Evolutionary conservation across 2,113 vertebrate species (phyloP).

Genomic region (Oreotrochilus melanogaster): DNA sequence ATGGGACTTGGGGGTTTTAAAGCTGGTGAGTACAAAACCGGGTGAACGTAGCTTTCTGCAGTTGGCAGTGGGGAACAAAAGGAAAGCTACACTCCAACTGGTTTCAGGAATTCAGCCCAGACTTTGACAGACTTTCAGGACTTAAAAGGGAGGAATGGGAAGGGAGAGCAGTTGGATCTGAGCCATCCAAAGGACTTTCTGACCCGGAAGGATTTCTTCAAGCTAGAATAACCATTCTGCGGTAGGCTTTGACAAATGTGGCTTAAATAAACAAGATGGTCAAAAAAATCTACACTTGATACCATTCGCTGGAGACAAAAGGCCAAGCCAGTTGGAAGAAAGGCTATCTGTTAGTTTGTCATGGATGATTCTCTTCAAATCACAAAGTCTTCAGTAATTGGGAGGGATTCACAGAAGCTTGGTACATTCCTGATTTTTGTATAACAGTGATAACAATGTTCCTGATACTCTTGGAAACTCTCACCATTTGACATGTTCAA

Average conservation of each 20-base stretch:
- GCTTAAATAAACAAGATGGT: slow-evolving; percentile 40
- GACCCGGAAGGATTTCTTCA: slow-evolving; percentile 68
- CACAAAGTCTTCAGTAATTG: not conserved
- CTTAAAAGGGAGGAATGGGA: slow-evolving; percentile 54
- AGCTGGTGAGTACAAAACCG: slow-evolving; percentile 50
- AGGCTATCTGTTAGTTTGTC: slow-evolving; percentile 51
- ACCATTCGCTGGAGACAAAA: slow-evolving; percentile 52
- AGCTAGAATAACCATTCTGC: not conserved
- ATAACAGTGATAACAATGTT: not conserved
- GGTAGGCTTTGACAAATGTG: slow-evolving; percentile 28
- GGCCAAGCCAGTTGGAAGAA: slow-evolving; percentile 17
- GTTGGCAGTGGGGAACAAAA: slow-evolving; percentile 64
- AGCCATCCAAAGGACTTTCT: slow-evolving; percentile 56
- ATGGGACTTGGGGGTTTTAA: slow-evolving; percentile 55
- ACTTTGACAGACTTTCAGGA: slow-evolving; percentile 50
- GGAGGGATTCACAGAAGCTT: slow-evolving; percentile 29
- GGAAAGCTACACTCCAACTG: slow-evolving; percentile 67
- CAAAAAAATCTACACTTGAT: not conserved
- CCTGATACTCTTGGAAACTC: not conserved
- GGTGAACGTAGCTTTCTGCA: slow-evolving; percentile 27
- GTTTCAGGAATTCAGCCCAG: slow-evolving; percentile 66
- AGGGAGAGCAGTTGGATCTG: slow-evolving; percentile 22
- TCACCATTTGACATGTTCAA: slow-evolving; percentile 14
- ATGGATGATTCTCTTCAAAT: not conserved
- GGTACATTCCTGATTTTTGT: slow-evolving; percentile 25